Conservation (phyloP, 2,888 invertebrate species). For the Stenodera caucasica region DNA sequence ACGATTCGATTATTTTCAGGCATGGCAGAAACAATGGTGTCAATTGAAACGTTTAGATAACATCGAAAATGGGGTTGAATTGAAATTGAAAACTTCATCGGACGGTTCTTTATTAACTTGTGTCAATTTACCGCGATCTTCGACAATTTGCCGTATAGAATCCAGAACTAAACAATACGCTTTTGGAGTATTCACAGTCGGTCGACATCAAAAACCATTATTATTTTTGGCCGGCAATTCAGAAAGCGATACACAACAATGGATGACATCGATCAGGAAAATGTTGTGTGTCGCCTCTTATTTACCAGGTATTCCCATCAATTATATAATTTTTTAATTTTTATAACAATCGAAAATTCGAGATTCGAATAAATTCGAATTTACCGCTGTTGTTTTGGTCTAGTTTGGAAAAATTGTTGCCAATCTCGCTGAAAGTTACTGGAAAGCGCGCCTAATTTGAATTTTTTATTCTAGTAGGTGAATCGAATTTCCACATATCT, state of each 20-base stretch:
- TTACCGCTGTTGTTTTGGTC: background rate
- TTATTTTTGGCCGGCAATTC: slow-evolving; percentile 67
- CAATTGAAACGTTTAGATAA: slow-evolving; percentile 62
- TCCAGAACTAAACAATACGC: slow-evolving; percentile 69
- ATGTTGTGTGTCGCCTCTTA: slow-evolving; percentile 56
- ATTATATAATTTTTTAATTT: too few species aligned
- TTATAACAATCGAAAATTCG: too few species aligned
- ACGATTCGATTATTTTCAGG: slow-evolving; percentile 57
- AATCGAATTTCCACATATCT: slow-evolving; percentile 63
- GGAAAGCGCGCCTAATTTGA: background rate
- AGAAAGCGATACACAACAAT: slow-evolving; percentile 66
- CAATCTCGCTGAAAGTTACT: background rate
- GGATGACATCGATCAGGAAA: slow-evolving; percentile 68
- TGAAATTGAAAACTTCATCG: slow-evolving; percentile 60
- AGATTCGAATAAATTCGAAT: background rate
- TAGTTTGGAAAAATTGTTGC: background rate
- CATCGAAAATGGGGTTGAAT: slow-evolving; percentile 59
- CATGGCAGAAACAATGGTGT: slow-evolving; percentile 70
- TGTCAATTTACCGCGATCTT: slow-evolving; percentile 62
- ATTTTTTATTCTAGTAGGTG: slow-evolving; percentile 46
- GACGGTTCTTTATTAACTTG: slow-evolving; percentile 52
- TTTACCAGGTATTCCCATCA: slow-evolving; percentile 52
- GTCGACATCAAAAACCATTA: slow-evolving; percentile 63
- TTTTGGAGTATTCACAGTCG: slow-evolving; percentile 67
- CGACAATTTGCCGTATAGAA: slow-evolving; percentile 65